Percentiles rank a stretch among this genome's conserved stretches.
Conservation (phyloP, 2,888 invertebrate genomes). For the Bugulina stolonifera region DNA sequence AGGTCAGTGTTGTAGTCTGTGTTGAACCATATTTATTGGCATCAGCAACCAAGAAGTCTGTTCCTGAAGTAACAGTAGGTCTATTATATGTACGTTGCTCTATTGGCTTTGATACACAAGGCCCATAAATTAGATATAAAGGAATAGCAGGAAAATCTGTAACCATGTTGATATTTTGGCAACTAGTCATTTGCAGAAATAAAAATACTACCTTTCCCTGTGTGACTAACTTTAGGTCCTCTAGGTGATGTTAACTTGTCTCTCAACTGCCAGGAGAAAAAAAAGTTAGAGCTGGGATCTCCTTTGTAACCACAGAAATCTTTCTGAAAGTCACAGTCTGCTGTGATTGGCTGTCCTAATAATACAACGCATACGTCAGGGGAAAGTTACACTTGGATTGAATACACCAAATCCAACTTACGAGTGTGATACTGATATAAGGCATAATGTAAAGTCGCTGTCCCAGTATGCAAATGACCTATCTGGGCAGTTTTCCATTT, state of each 20-base stretch:
- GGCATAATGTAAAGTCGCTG: too few relatives aligned
- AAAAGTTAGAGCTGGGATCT: neutral
- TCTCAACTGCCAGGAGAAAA: neutral
- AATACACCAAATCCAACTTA: too few relatives aligned
- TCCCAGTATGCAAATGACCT: too few relatives aligned
- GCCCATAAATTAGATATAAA: too few relatives aligned
- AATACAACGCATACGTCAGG: too few relatives aligned
- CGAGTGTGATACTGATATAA: too few relatives aligned
- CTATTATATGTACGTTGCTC: neutral
- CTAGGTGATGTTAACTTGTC: neutral
- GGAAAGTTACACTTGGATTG: too few relatives aligned
- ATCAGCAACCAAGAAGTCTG: neutral
- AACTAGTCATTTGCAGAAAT: neutral
- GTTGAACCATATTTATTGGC: neutral
- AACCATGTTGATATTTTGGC: neutral
- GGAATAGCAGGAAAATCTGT: neutral
- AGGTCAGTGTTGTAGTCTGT: neutral
- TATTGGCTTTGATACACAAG: neutral
- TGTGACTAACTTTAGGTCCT: neutral
- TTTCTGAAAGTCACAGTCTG: constrained; percentile 8
- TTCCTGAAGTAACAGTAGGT: neutral
- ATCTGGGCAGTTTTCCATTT: too few relatives aligned
- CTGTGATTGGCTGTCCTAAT: too few relatives aligned
- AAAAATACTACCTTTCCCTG: neutral
- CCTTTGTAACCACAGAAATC: neutral